Evolutionary conservation across 1,140 invertebrate species (phyloP).

Genomic region (Euura lappo): DNA sequence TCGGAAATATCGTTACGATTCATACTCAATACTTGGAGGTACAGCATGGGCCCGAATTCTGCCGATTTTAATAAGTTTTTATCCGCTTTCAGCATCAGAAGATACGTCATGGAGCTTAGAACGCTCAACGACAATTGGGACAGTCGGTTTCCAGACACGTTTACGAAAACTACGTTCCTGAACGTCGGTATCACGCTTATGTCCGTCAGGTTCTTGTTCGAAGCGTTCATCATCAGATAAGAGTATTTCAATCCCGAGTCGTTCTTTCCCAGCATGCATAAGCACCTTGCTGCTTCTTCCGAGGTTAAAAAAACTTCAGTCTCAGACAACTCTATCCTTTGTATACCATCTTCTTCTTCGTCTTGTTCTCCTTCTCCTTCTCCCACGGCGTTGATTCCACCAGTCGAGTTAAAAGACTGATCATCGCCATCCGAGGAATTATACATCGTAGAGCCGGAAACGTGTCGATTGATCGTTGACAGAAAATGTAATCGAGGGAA

Average conservation of each 20-base stretch:
- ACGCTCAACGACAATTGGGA: conserved; percentile 16
- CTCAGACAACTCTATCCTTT: neutral
- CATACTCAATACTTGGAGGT: conserved; percentile 27
- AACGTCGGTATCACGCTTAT: conserved; percentile 24
- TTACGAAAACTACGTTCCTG: conserved; percentile 26
- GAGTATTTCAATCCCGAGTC: conserved; percentile 20
- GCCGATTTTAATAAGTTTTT: conserved; percentile 18
- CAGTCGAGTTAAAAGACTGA: too few species aligned
- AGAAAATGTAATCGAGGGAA: too few species aligned
- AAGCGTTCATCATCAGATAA: conserved; percentile 26
- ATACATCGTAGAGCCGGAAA: too few species aligned
- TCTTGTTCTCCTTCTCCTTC: too few species aligned
- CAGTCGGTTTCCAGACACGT: conserved; percentile 33
- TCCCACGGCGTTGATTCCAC: too few species aligned
- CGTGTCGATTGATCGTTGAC: too few species aligned
- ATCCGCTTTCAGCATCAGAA: conserved; percentile 33
- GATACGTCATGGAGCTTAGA: conserved; percentile 25
- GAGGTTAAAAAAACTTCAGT: conserved; percentile 12
- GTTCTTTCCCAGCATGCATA: conserved; percentile 30
- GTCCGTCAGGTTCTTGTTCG: conserved; percentile 24
- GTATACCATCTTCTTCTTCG: neutral
- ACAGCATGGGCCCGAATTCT: conserved; percentile 25
- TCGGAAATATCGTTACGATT: conserved; percentile 27
- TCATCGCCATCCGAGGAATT: too few species aligned
- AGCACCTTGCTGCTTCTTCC: conserved; percentile 24